phyloP scores from a whole-genome alignment of 64 coral and sea anemone genomes.

The Acropora tenuis region DNA sequence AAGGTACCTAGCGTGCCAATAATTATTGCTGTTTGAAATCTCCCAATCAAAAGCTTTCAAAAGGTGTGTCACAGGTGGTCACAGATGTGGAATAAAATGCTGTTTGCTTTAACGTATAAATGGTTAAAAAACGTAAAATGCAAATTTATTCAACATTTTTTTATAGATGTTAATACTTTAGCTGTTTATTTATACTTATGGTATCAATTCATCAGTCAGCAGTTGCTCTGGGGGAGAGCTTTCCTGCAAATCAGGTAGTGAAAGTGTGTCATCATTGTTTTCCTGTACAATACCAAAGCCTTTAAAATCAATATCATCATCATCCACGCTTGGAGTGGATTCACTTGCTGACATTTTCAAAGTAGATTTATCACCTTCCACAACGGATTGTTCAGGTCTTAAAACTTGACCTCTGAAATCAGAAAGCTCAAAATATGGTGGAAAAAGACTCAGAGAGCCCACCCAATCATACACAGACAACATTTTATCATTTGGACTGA shows the following conservation, averaged over 20 bases:
- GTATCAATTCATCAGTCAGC: constrained; percentile 3
- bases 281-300: constrained; percentile 64
- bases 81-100: neutral
- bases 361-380: constrained; percentile 59
- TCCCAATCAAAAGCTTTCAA: constrained; percentile 3
- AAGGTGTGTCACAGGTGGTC: neutral
- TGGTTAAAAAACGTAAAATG: constrained; percentile 17
- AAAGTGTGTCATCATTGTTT: constrained; percentile 64
- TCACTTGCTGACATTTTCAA: constrained; percentile 69
- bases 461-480: constrained; percentile 82
- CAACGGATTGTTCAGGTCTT: constrained; percentile 54
- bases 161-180: neutral
- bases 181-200: constrained; percentile 32
- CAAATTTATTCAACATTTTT: constrained; percentile 7
- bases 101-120: constrained; percentile 8
- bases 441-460: constrained; percentile 67
- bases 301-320: constrained; percentile 76
- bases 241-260: constrained; percentile 32
- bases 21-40: neutral
- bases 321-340: constrained; percentile 68
- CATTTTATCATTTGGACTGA: constrained; percentile 70
- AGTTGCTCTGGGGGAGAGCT: constrained; percentile 18
- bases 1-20: neutral
- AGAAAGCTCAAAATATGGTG: constrained; percentile 69
- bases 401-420: constrained; percentile 66